Conservation (phyloP, 2,797 vertebrate genomes). For the Lithobates sylvaticus region DNA sequence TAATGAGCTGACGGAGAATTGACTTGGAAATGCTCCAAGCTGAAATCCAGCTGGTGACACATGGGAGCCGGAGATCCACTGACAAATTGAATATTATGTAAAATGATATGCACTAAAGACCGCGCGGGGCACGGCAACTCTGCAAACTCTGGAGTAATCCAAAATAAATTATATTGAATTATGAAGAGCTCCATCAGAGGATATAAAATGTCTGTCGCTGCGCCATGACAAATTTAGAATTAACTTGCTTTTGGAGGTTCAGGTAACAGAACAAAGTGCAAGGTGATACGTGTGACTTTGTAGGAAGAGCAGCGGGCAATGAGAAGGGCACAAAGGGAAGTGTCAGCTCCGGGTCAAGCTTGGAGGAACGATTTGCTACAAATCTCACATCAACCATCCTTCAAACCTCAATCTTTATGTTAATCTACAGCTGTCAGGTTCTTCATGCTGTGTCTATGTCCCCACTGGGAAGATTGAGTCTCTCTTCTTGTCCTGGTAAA, state of each 20-base stretch:
- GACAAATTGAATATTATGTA: constrained; percentile 47
- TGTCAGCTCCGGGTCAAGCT: too few relatives aligned
- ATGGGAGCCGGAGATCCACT: constrained; percentile 18
- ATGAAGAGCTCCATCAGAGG: not conserved
- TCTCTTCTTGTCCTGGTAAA: too few relatives aligned
- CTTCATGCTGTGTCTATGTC: too few relatives aligned
- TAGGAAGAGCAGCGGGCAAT: not conserved
- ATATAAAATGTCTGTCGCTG: not conserved
- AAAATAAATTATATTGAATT: not conserved
- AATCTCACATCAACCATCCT: too few relatives aligned
- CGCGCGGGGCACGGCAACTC: not conserved
- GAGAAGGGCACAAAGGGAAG: too few relatives aligned
- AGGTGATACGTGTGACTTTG: not conserved
- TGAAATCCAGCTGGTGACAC: constrained; percentile 17
- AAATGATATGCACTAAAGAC: constrained; percentile 38
- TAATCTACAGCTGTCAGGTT: too few relatives aligned
- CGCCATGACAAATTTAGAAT: not conserved
- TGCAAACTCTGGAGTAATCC: not conserved
- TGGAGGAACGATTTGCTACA: not conserved
- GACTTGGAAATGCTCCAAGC: constrained; percentile 2
- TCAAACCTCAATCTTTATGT: too few relatives aligned
- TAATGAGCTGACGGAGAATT: constrained; percentile 17
- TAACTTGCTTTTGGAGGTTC: not conserved
- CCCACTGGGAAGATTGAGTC: too few relatives aligned
- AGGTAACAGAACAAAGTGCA: not conserved